A percentile compares a stretch with the other conserved stretches of the same genome.
These are phyloP conservation scores for Pholis gunnellus DNA, from an alignment of 2,113 vertebrate species.

Conservation along the genomic window DNA sequence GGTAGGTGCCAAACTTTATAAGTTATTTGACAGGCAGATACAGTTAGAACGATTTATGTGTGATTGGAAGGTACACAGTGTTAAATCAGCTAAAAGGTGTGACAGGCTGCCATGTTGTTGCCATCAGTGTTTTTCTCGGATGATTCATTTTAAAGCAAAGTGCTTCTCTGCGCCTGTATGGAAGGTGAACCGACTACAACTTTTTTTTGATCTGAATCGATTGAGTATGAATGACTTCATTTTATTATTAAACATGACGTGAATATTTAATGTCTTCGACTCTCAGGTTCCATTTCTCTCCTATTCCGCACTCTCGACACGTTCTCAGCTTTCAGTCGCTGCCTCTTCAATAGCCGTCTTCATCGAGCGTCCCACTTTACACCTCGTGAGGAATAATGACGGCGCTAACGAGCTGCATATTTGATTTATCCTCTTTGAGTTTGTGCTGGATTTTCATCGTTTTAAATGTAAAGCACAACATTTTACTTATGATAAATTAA, in stretches of 20 bases:
- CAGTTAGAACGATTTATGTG: neutral
- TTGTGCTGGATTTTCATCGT: neutral
- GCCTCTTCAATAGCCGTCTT: constrained; percentile 10
- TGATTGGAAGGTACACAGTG: neutral
- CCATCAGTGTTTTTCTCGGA: constrained; percentile 1
- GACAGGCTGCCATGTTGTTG: constrained; percentile 19
- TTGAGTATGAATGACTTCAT: constrained; percentile 63
- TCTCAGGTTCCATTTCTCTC: constrained; percentile 39
- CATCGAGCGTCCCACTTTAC: constrained; percentile 14
- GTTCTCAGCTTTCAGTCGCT: constrained; percentile 12
- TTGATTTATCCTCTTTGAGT: neutral
- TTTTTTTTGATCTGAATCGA: constrained; percentile 43
- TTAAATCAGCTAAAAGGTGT: neutral
- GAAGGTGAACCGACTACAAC: constrained; percentile 21
- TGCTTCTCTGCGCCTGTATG: constrained; percentile 12
- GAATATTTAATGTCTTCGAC: constrained; percentile 61
- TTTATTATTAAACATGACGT: constrained; percentile 71
- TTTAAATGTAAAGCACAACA: neutral
- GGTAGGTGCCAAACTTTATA: neutral
- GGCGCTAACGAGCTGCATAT: neutral
- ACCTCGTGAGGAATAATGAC: constrained; percentile 4
- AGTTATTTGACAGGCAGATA: neutral
- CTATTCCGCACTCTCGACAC: constrained; percentile 25
- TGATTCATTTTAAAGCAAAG: constrained; percentile 31
- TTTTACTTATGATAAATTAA: neutral